Evolutionary conservation across 2,113 vertebrate species (phyloP), one percentile per base, ranked within the genome.

Genomic region (Macroglossus sobrinus): DNA sequence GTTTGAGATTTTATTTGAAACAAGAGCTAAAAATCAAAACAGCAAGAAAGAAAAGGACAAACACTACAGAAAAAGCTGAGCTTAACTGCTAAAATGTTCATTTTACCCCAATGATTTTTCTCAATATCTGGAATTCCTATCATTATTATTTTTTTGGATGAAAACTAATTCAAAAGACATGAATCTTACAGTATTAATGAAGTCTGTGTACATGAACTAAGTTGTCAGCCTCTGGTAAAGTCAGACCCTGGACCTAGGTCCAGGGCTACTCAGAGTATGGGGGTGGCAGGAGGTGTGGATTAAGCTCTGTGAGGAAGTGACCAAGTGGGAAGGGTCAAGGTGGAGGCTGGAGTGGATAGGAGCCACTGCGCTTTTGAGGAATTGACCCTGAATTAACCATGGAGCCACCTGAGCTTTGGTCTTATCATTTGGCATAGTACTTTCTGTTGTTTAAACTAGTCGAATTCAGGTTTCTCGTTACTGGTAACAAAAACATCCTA

Each of bases 1-100:
- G 47, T 47, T 91, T 84, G 43, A 96, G 59, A 69, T 88, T 96
- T 88, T 84, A 43, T 94, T 84, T 50, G 82, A 91, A 89, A 45
- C 43, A 33, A 69, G 80, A 89, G 35, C 38, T 66, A 82, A 94
- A 81, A 63, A 59, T 89, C n/a, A 57, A 92, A 78, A 94, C 38
- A 68, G 3, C 24, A 71, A 50, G 9, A 2, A 74, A 30, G 7
- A 55, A 61, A 74, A 85, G 38, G 75, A 87, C n/a, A 59, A 53
- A 47, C 13, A 43, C 63, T 71, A 35, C 10, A 43, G 88, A 61
- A 71, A 59, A 57, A 16, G 8, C n/a, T n/a, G 63, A 84, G 30
- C 38, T 78, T 68, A 13, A 22, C 55, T 79, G 18, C 59, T 91
- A 26, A 96, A 75, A 64, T 61, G 33, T 71, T 40, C 28, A 84